Conservation (phyloP, 2,113 vertebrate genomes). For the Cyanistes caeruleus region DNA sequence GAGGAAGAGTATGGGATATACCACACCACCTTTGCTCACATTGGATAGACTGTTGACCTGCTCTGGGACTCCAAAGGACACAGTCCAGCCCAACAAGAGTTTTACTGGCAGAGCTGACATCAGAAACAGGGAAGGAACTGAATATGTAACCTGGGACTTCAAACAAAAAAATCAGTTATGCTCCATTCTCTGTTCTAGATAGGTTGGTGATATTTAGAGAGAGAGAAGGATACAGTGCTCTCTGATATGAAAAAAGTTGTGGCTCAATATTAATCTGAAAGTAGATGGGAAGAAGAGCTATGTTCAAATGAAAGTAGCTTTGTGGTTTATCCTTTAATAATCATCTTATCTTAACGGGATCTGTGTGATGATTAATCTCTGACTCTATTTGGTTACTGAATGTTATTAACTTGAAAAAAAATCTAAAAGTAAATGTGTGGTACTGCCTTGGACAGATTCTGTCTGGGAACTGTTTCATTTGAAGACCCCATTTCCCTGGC, state of each 20-base stretch:
- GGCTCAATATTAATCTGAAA: not conserved
- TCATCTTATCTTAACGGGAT: not conserved
- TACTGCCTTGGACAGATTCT: not conserved
- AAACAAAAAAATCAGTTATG: not conserved
- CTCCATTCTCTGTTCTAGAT: not conserved
- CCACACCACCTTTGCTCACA: not conserved
- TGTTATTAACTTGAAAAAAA: not conserved
- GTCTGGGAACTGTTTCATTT: not conserved
- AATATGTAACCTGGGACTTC: not conserved
- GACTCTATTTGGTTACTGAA: not conserved
- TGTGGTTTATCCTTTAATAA: not conserved
- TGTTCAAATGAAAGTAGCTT: not conserved
- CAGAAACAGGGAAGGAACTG: not conserved
- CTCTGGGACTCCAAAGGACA: not conserved
- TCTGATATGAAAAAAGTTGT: not conserved
- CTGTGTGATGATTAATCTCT: constrained; percentile 8
- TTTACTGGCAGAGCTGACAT: not conserved
- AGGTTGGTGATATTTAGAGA: not conserved
- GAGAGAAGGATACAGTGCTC: not conserved
- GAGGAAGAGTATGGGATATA: not conserved
- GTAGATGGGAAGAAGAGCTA: not conserved
- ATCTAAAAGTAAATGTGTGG: not conserved
- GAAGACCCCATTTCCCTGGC: not conserved
- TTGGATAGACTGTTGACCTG: not conserved
- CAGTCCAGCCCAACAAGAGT: not conserved